phyloP scores from a whole-genome alignment of 2,888 invertebrate genomes.

The Hylaea fasciaria region DNA sequence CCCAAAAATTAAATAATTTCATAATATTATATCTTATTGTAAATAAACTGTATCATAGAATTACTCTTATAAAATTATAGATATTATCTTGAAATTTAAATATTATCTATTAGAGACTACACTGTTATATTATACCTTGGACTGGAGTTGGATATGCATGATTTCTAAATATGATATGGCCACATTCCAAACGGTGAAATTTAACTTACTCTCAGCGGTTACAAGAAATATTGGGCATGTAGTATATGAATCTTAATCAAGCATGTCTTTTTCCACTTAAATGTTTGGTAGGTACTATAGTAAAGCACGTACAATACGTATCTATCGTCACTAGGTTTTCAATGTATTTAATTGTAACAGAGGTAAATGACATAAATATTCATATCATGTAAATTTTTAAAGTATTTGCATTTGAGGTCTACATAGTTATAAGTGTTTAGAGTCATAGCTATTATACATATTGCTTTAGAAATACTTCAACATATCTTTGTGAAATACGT shows the following conservation, averaged over 20 bases:
- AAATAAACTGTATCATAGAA: conserved; percentile 81
- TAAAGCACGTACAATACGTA: conserved; percentile 37
- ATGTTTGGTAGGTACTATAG: conserved; percentile 41
- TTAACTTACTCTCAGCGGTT: conserved; percentile 35
- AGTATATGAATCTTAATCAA: conserved; percentile 27
- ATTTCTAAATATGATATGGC: conserved; percentile 68
- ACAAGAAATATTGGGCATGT: conserved; percentile 20
- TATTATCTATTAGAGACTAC: conserved; percentile 48
- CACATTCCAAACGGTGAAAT: conserved; percentile 78
- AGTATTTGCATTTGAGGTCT: conserved; percentile 86
- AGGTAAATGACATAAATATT: conserved; percentile 80
- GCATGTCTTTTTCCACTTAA: conserved; percentile 34
- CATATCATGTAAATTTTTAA: conserved; percentile 84
- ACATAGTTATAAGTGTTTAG: conserved; percentile 82
- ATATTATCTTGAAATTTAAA: conserved; percentile 67
- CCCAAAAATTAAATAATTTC: conserved; percentile 84
- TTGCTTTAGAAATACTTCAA: conserved; percentile 83
- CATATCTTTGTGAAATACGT: conserved; percentile 82
- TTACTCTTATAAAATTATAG: conserved; percentile 65
- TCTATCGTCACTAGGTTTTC: conserved; percentile 70
- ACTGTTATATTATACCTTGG: conserved; percentile 51
- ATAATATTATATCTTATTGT: conserved; percentile 77
- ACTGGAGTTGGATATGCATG: conserved; percentile 81
- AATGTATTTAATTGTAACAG: conserved; percentile 76
- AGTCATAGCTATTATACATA: conserved; percentile 83